A percentile compares a stretch with the other conserved stretches of the same genome.
These are phyloP conservation scores for Tokudaia tokunoshimensis DNA, from an alignment of 2,797 vertebrate species.

Conservation along the genomic window DNA sequence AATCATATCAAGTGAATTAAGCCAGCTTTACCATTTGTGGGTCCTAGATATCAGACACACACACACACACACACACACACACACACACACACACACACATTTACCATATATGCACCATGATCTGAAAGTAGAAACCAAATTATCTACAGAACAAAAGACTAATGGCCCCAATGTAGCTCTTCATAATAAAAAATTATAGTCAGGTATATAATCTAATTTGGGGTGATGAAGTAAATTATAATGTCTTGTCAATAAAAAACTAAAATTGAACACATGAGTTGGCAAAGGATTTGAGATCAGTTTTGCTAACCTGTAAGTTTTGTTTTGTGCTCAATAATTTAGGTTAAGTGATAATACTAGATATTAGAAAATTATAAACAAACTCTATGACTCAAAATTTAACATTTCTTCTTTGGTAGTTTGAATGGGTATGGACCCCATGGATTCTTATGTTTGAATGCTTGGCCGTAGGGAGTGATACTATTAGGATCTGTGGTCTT, in stretches of 20 bases:
- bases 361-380: slow-evolving; percentile 55
- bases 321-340: slow-evolving; percentile 7
- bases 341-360: not conserved
- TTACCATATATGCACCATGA: not conserved
- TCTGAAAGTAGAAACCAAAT: not conserved
- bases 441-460: not conserved
- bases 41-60: not conserved
- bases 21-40: not conserved
- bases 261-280: slow-evolving; percentile 19
- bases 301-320: slow-evolving; percentile 31
- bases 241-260: not conserved
- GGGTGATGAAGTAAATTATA: not conserved
- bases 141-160: not conserved
- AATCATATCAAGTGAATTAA: not conserved
- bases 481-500: not conserved
- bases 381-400: not conserved
- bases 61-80: too few relatives aligned
- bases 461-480: not conserved
- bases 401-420: not conserved
- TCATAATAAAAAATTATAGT: not conserved
- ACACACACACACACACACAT: too few relatives aligned
- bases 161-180: not conserved
- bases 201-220: not conserved
- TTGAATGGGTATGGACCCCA: not conserved
- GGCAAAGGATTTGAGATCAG: not conserved